These are phyloP conservation scores for Aptenodytes patagonicus DNA, from an alignment of 2,113 vertebrate species.

Conservation along the genomic window DNA sequence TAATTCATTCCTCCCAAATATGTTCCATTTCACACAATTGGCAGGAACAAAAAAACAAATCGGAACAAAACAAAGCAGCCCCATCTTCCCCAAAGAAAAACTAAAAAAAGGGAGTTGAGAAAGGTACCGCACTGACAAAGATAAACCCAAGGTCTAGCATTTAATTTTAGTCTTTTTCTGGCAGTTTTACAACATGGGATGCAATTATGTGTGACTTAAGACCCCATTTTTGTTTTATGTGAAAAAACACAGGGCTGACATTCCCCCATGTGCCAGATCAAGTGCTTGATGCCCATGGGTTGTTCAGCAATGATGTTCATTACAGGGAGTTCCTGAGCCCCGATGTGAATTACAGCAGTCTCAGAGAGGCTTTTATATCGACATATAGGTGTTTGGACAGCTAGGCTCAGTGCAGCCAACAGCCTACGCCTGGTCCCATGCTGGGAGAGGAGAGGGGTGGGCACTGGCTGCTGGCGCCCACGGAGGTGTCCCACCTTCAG, in stretches of 20 bases:
- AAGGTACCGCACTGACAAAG: neutral
- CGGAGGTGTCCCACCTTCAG: neutral
- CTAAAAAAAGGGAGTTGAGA: neutral
- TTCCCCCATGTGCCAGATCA: fast-evolving
- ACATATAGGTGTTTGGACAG: neutral
- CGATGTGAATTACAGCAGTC: neutral
- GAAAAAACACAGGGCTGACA: neutral
- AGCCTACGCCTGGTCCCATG: fast-evolving
- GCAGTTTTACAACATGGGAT: neutral
- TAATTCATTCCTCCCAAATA: slow-evolving; percentile 46
- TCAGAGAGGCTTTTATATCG: neutral
- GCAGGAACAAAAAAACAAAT: neutral
- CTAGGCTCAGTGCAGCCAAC: neutral
- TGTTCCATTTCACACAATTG: neutral
- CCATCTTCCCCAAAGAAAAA: neutral
- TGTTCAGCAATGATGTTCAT: neutral
- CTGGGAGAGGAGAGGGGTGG: neutral
- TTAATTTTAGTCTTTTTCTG: neutral
- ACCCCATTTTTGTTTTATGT: neutral
- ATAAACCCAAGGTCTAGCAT: neutral
- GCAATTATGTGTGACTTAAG: neutral
- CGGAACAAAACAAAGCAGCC: neutral
- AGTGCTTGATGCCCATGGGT: neutral
- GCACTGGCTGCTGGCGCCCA: fast-evolving
- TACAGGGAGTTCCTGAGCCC: neutral